Evolutionary conservation across 2,888 invertebrate species (phyloP).

Genomic region (Tetanocera ferruginea): DNA sequence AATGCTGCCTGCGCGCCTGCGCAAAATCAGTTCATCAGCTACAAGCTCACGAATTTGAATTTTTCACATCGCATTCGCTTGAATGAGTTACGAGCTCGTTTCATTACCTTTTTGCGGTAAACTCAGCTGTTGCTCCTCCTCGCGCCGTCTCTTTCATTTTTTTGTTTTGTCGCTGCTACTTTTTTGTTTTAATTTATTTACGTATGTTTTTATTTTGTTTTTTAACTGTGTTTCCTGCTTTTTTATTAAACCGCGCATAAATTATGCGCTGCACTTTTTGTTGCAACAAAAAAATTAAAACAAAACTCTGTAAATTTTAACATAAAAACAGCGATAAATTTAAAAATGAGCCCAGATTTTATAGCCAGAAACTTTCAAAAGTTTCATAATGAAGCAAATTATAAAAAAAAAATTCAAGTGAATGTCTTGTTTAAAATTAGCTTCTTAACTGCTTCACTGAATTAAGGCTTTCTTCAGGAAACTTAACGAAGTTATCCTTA

Average conservation of each 20-base stretch:
- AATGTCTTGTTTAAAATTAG: no score
- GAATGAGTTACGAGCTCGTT: constrained; percentile 21
- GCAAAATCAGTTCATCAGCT: constrained; percentile 63
- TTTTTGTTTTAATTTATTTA: not conserved
- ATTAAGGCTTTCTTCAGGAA: not conserved
- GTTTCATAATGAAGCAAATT: no score
- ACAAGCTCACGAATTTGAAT: constrained; percentile 65
- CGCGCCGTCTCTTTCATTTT: not conserved
- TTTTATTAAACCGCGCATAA: not conserved
- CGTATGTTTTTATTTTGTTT: not conserved
- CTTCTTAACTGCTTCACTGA: not conserved
- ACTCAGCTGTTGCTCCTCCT: not conserved
- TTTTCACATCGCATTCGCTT: constrained; percentile 39
- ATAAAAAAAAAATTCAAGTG: no score
- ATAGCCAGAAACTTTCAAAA: not conserved
- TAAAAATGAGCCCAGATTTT: not conserved
- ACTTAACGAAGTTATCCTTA: not conserved
- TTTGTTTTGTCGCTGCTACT: constrained; percentile 39
- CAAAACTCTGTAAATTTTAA: not conserved
- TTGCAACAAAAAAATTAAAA: not conserved
- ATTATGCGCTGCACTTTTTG: not conserved
- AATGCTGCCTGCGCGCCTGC: constrained; percentile 20
- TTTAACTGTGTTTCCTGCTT: not conserved
- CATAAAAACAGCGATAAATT: not conserved
- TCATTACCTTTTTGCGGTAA: not conserved